Percentiles rank a stretch among this genome's conserved stretches.
phyloP scores from a whole-genome alignment of 2,888 invertebrate genomes.

The Cheiracanthium punctorium region DNA sequence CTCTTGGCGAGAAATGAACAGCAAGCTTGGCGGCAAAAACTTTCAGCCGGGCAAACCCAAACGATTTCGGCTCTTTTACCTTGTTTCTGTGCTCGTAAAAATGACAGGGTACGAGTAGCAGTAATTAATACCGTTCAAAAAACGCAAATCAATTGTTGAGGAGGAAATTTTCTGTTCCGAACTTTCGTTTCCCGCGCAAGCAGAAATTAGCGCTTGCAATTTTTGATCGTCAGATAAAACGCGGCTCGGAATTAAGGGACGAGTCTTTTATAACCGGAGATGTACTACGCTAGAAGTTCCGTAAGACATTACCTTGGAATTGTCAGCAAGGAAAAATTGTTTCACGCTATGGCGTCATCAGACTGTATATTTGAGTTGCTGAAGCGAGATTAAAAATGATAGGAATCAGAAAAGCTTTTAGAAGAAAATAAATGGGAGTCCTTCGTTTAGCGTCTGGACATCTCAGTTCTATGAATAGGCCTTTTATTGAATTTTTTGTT shows the following conservation, averaged over 20 bases:
- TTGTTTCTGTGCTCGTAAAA: slow-evolving; percentile 34
- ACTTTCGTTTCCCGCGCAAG: no score
- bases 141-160: slow-evolving; percentile 30
- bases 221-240: no score
- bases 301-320: background rate
- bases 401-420: background rate
- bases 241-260: no score
- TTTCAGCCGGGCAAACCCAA: slow-evolving; percentile 22
- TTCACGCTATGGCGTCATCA: background rate
- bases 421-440: background rate
- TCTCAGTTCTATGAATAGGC: background rate
- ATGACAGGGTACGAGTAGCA: slow-evolving; percentile 36
- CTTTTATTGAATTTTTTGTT: background rate
- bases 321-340: background rate
- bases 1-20: no score
- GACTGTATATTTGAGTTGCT: background rate
- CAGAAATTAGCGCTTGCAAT: no score
- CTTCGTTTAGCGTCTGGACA: background rate
- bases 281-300: no score
- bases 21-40: background rate
- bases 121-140: slow-evolving; percentile 50
- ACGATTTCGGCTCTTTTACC: background rate
- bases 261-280: no score
- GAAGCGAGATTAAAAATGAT: background rate
- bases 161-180: no score